Percentiles rank a stretch among this genome's conserved stretches.
Conservation (phyloP, 2,888 invertebrate genomes). For the Ditylenchus weischeri region DNA sequence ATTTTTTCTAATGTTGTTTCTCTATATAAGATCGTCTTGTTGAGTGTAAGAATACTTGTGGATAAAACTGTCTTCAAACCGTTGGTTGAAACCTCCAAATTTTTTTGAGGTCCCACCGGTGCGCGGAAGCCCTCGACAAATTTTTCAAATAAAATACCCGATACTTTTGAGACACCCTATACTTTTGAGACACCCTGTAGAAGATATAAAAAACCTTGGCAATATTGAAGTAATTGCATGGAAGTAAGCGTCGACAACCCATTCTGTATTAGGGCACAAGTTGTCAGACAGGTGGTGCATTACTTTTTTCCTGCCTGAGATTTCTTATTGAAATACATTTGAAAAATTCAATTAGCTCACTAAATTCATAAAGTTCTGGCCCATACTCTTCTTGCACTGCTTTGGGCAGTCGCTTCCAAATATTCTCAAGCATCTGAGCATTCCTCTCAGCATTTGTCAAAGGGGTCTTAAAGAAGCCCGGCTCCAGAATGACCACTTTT, state of each 20-base stretch:
- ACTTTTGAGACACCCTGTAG: too few species aligned
- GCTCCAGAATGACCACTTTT: constrained; percentile 51
- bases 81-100: too few species aligned
- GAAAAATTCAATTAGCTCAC: constrained; percentile 6
- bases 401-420: constrained; percentile 33
- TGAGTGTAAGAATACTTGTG: too few species aligned
- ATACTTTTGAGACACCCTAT: too few species aligned
- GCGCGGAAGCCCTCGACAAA: too few species aligned
- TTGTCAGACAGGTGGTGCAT: neutral
- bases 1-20: too few species aligned
- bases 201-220: neutral
- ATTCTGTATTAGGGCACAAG: neutral
- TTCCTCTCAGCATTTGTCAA: constrained; percentile 31
- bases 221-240: constrained; percentile 8
- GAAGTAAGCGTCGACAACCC: constrained; percentile 17
- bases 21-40: too few species aligned
- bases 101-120: too few species aligned
- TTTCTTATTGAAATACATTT: neutral
- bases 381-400: constrained; percentile 38
- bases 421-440: constrained; percentile 26
- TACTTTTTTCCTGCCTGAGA: constrained; percentile 1
- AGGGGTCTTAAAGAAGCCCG: constrained; percentile 40
- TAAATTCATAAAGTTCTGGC: constrained; percentile 16
- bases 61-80: too few species aligned
- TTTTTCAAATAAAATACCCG: too few species aligned